phyloP scores from a whole-genome alignment of 2,113 vertebrate genomes.

The Podarcis muralis region DNA sequence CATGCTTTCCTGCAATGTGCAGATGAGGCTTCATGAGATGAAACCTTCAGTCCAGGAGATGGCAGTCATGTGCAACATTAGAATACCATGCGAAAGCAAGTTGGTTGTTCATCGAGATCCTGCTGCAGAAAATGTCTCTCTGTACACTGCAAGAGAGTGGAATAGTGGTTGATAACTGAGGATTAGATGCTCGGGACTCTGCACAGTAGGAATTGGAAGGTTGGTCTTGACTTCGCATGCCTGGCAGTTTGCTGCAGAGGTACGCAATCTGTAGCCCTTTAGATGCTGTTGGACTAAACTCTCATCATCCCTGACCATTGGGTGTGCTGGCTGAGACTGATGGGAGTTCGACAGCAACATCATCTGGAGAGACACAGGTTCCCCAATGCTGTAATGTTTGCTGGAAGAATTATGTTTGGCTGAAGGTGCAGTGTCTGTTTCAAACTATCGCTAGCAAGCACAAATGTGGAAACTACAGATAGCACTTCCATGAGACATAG shows the following conservation, averaged over 20 bases:
- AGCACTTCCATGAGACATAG: not conserved
- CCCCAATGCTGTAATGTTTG: not conserved
- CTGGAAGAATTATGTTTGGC: not conserved
- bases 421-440: not conserved
- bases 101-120: accelerated
- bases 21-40: accelerated
- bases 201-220: not conserved
- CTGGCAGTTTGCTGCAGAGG: not conserved
- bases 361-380: not conserved
- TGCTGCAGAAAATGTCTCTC: not conserved
- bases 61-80: constrained; percentile 41
- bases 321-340: not conserved
- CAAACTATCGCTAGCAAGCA: not conserved
- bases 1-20: no score
- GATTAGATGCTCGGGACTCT: not conserved
- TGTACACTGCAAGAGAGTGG: no score
- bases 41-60: constrained; percentile 51
- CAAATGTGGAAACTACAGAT: not conserved
- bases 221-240: not conserved
- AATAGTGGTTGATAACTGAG: not conserved
- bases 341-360: not conserved
- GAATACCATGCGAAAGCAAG: accelerated
- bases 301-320: not conserved
- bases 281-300: not conserved
- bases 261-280: not conserved